These are phyloP conservation scores for Ochropleura plecta DNA, from an alignment of 2,888 invertebrate genomes.

Conservation along the genomic window DNA sequence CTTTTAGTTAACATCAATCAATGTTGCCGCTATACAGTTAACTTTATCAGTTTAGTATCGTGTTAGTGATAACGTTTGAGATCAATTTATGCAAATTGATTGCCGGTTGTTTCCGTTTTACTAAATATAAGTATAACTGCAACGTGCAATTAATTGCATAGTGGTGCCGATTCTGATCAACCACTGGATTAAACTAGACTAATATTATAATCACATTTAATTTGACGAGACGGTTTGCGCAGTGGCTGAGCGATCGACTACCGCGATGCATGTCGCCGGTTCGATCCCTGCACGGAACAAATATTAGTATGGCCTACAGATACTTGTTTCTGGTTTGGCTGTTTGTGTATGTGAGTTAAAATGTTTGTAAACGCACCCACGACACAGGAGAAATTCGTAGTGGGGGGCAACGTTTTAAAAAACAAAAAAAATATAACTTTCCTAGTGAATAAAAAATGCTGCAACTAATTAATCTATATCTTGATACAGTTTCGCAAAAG, in stretches of 20 bases:
- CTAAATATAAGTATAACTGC: background rate
- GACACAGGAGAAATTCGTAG: no score
- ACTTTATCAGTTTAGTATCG: constrained; percentile 38
- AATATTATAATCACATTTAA: no score
- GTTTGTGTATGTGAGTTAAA: no score
- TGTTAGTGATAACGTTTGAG: constrained; percentile 20
- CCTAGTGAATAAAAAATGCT: background rate
- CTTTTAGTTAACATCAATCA: constrained; percentile 50
- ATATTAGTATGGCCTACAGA: no score
- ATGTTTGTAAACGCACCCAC: no score
- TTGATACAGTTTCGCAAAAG: background rate
- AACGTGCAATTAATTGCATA: background rate
- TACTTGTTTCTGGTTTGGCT: no score
- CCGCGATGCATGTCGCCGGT: no score
- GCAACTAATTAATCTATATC: background rate
- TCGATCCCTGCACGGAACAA: no score
- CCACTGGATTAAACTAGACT: no score
- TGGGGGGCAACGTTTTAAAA: no score
- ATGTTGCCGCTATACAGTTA: constrained; percentile 45
- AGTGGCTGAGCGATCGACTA: no score
- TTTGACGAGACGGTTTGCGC: no score
- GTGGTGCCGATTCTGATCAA: background rate
- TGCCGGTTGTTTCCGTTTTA: constrained; percentile 21
- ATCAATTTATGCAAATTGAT: constrained; percentile 24
- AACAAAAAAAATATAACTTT: background rate